Evolutionary conservation across 2,113 vertebrate species (phyloP), one percentile per base, ranked within the genome.

Genomic region (Perca fluviatilis): DNA sequence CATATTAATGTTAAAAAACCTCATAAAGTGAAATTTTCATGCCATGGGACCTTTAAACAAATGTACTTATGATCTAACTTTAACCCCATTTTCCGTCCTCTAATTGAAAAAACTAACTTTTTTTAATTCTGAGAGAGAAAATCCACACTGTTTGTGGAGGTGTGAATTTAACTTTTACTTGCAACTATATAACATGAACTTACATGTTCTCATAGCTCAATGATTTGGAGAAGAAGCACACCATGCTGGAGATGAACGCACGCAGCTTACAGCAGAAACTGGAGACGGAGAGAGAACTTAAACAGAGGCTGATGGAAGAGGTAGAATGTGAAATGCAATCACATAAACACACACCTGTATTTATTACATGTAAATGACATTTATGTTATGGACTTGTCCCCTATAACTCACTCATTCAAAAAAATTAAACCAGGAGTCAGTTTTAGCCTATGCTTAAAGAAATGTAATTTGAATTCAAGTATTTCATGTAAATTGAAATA

Each of bases 221-320:
- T 80, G 98, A 99, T 89, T 93, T 99, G 94, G 98, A 99, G 95
- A 99, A 99, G 96, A 99, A 99, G 85, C 98, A 99, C 0, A 96
- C 98, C 76, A 99, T 99, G 98, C 92, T 99, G 81, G 98, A 99
- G 91, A 99, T 99, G 98, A 99, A 99, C 0, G 98, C 98, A 25
- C 97, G 98, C 75, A 98, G 98, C 91, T 93, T 99, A 69, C 98
- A 99, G 75, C 98, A 99, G 95, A 99, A 99, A 83, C 96, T 99
- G 56, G 98, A 99, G 95, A 99, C 98, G 0, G 98, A 99, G 92
- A 95, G 98, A 57, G 98, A 99, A 75, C 96, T 99, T 76, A 99
- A 99, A 80, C 98, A 99, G 83, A 97, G 98, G 78, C 97, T 99
- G 68, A 96, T 99, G 94, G 98, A 99, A 82, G 98, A 99, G 97